Conservation (phyloP, 53 echinoderm and acorn worm genomes). For the Hippasteria phrygiana region DNA sequence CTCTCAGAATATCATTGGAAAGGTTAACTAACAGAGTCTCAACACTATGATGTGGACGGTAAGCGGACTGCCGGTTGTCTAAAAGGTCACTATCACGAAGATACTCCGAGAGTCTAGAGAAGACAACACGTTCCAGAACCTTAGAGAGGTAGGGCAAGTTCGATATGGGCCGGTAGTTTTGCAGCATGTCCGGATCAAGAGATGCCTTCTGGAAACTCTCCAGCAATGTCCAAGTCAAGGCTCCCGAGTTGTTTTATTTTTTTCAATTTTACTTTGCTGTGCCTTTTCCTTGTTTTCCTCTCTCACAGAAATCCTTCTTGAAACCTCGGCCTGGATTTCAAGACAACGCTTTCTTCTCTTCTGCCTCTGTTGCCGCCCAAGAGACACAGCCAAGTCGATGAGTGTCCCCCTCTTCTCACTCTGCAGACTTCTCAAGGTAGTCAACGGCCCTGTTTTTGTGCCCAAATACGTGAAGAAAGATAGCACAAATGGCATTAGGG, state of each 20-base stretch:
- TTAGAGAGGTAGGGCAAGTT: too few relatives aligned
- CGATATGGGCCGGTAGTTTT: too few relatives aligned
- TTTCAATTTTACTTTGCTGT: slow-evolving; percentile 46
- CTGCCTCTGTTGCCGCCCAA: slow-evolving; percentile 30
- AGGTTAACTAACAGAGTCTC: too few relatives aligned
- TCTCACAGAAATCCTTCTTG: slow-evolving; percentile 6
- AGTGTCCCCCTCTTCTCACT: slow-evolving; percentile 31
- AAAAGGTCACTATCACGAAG: too few relatives aligned
- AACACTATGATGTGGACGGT: too few relatives aligned
- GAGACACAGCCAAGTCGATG: slow-evolving; percentile 8
- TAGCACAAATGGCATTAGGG: slow-evolving; percentile 68
- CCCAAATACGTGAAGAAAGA: slow-evolving; percentile 54
- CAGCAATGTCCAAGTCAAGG: neutral
- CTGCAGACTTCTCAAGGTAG: slow-evolving; percentile 51
- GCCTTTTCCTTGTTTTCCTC: slow-evolving; percentile 23
- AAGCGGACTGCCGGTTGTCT: too few relatives aligned
- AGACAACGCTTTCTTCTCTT: slow-evolving; percentile 12
- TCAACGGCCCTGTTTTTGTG: slow-evolving; percentile 52
- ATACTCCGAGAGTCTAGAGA: too few relatives aligned
- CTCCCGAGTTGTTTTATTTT: slow-evolving; percentile 11
- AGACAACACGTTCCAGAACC: too few relatives aligned
- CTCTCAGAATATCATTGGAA: too few relatives aligned
- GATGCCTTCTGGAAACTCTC: slow-evolving; percentile 27
- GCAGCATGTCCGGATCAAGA: too few relatives aligned
- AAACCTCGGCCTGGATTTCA: slow-evolving; percentile 44